phyloP scores from a whole-genome alignment of 2,888 invertebrate genomes.

The Prenolepis imparis region DNA sequence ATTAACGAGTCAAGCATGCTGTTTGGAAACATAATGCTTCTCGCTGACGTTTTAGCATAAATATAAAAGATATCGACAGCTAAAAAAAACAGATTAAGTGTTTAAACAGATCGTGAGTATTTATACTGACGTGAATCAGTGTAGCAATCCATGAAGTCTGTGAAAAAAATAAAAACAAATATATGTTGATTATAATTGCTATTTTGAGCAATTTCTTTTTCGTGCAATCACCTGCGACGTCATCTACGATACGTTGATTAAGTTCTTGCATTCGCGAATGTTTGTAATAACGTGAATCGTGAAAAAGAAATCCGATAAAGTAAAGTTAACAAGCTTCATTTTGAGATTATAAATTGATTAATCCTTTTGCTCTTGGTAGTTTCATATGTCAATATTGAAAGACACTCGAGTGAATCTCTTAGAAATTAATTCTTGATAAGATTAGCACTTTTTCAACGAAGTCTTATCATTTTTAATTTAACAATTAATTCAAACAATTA shows the following conservation, averaged over 20 bases:
- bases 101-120: conserved; percentile 17
- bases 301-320: background rate
- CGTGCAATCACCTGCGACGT: background rate
- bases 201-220: background rate
- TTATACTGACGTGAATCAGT: background rate
- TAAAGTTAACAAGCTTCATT: background rate
- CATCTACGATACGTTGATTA: background rate
- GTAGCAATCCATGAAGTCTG: background rate
- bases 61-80: conserved; percentile 11
- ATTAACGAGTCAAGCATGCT: conserved; percentile 11
- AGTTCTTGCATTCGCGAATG: background rate
- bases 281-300: background rate
- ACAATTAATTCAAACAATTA: background rate
- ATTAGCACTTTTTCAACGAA: background rate
- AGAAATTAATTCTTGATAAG: background rate
- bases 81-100: conserved; percentile 23
- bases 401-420: background rate
- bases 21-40: conserved; percentile 30
- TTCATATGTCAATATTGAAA: background rate
- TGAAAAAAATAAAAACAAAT: background rate
- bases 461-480: background rate
- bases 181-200: background rate
- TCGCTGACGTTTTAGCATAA: background rate
- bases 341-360: background rate
- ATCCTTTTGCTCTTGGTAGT: background rate